phyloP scores from a whole-genome alignment of 1,140 invertebrate species.

The Physella acuta region DNA sequence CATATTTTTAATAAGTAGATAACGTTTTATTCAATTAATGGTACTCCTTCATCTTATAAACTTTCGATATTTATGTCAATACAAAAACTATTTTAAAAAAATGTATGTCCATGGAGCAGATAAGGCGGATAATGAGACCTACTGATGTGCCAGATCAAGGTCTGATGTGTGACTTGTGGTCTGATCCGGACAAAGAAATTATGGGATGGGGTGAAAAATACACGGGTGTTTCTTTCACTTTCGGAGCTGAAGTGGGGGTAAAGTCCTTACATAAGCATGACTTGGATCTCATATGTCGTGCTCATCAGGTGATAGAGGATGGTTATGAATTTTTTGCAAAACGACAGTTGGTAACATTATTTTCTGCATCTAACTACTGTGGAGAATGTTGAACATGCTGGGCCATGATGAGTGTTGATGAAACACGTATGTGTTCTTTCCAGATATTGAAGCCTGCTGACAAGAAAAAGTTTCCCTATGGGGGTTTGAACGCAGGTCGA shows the following conservation, averaged over 20 bases:
- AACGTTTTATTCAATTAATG: too few relatives aligned
- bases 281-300: conserved; percentile 65
- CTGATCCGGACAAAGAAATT: conserved; percentile 66
- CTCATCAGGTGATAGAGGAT: conserved; percentile 85
- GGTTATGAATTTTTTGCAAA: conserved; percentile 99
- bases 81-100: too few relatives aligned
- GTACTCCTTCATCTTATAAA: too few relatives aligned
- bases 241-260: conserved; percentile 63
- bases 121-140: conserved; percentile 64
- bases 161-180: conserved; percentile 68
- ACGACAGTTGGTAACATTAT: conserved; percentile 93
- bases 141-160: conserved; percentile 68
- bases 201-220: conserved; percentile 64
- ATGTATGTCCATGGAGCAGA: conserved; percentile 68
- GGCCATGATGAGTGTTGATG: conserved; percentile 99
- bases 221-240: conserved; percentile 8
- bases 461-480: conserved; percentile 98
- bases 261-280: conserved; percentile 67
- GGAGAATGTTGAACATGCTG: conserved; percentile 77
- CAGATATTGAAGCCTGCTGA: conserved; percentile 98
- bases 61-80: too few relatives aligned
- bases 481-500: conserved; percentile 66
- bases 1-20: too few relatives aligned
- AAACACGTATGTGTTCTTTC: conserved; percentile 90
- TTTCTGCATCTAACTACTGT: conserved; percentile 7